Evolutionary conservation across 2,797 vertebrate species (phyloP), one percentile per base, ranked within the genome.

Genomic region (Pterois miles): DNA sequence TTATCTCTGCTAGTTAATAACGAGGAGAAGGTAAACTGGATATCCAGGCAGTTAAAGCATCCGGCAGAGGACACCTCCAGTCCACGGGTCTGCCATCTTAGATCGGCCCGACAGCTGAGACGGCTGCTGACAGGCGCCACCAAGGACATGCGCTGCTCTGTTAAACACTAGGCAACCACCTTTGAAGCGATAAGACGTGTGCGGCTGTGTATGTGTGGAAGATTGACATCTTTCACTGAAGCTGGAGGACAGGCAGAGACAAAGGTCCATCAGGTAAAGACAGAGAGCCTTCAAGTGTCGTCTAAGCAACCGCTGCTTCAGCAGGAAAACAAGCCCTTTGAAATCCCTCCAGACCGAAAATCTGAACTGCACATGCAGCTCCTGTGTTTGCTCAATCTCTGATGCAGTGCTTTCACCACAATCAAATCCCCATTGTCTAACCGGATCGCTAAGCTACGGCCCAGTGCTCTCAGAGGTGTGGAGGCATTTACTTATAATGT

Each of bases 11-110:
- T 12, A 50, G 9, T 69, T 60, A 38, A 48, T 29, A 31, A 46
- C 25, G 64, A 66, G 34, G 53, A 50, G 34, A 66, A 43, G 62
- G 60, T 79, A 70, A 78, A 46, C 14, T 7, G 54, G 11, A 65
- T 23, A 66, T 68, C 56, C 22, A 63, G 65, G 78, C 79, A 76
- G 76, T 43, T 13, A 56, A 72, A 78, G 81, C 50, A 62, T 77
- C 80, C 79, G 80, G 58, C 73, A 63, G 82, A 82, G 84, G 81
- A 85, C 75, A 57, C 29, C 34, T 76, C 80, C 65, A 27, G 87
- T 80, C 88, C 80, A 56, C 78, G 73, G 75, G 81, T 86, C 91
- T 88, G 89, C 90, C 93, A 91, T 91, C 86, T 92, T 90, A 88
- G 86, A 92, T 91, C 79, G 70, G 74, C 71, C 80, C 87, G 92